Conservation (phyloP, 2,888 invertebrate genomes). For the Callimorpha dominula region DNA sequence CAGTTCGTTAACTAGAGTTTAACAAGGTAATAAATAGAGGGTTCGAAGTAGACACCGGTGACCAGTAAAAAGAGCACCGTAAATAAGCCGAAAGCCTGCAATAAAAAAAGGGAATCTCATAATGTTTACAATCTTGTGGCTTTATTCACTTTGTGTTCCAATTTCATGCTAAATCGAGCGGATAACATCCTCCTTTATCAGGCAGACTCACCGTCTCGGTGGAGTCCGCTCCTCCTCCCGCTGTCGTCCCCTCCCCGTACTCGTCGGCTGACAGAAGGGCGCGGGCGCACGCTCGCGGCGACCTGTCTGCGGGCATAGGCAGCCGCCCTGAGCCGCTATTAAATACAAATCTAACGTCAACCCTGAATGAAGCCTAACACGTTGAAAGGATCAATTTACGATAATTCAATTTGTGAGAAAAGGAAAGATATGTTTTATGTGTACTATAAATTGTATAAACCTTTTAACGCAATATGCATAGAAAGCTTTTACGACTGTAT, state of each 20-base stretch:
- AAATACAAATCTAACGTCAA: constrained; percentile 78
- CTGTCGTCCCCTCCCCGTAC: constrained; percentile 27
- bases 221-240: constrained; percentile 53
- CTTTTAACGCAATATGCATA: constrained; percentile 47
- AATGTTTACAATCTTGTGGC: constrained; percentile 87
- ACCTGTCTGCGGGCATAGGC: constrained; percentile 44
- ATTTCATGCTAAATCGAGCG: constrained; percentile 87
- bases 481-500: constrained; percentile 56
- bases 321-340: constrained; percentile 63
- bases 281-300: constrained; percentile 33
- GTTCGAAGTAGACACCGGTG: constrained; percentile 73
- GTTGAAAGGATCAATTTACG: constrained; percentile 75
- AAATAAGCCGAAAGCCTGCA: constrained; percentile 81
- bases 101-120: constrained; percentile 85
- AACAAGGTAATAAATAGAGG: constrained; percentile 85
- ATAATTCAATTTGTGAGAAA: constrained; percentile 75
- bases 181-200: constrained; percentile 85
- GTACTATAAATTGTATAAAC: constrained; percentile 60
- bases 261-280: constrained; percentile 36
- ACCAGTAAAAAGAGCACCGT: constrained; percentile 84
- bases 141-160: constrained; percentile 87
- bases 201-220: constrained; percentile 83
- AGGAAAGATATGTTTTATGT: constrained; percentile 64
- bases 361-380: constrained; percentile 74
- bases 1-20: constrained; percentile 84